A percentile compares a stretch with the other conserved stretches of the same genome.
These are phyloP conservation scores for Mus spicilegus DNA, from an alignment of 2,113 vertebrate genomes.

Conservation along the genomic window DNA sequence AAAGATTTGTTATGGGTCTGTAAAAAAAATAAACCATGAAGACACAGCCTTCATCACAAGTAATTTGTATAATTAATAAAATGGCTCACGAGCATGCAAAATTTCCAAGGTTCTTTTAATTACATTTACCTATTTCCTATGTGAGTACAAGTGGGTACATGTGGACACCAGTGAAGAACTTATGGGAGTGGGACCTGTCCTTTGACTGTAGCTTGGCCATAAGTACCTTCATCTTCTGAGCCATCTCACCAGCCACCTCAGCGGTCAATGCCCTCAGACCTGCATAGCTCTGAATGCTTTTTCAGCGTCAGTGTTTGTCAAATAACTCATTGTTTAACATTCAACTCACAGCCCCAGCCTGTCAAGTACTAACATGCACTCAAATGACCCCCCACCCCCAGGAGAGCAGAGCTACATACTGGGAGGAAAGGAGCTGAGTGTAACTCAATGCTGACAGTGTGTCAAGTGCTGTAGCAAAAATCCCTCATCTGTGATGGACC, in stretches of 20 bases:
- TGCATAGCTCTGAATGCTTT: not conserved
- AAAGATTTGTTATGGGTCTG: not conserved
- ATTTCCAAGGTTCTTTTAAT: not conserved
- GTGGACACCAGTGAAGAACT: too few relatives aligned
- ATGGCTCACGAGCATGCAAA: not conserved
- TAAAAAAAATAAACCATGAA: not conserved
- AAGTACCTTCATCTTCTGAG: not conserved
- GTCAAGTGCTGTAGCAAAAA: not conserved
- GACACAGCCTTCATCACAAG: slow-evolving; percentile 6
- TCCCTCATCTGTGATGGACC: not conserved
- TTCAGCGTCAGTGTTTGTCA: not conserved
- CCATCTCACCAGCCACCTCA: not conserved
- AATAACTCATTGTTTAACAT: not conserved
- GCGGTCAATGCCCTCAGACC: not conserved
- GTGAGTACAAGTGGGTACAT: not conserved
- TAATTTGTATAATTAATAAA: slow-evolving; percentile 42
- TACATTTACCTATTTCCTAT: not conserved
- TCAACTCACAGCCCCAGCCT: too few relatives aligned
- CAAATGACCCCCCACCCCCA: not conserved
- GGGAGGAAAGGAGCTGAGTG: not conserved
- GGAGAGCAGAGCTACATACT: not conserved
- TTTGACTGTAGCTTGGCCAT: not conserved
- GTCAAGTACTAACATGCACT: not conserved
- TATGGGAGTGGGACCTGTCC: not conserved
- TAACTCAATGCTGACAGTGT: not conserved